Base-by-base conservation (phyloP, 2,797 vertebrate species). In the Spondyliosoma cantharus region DNA sequence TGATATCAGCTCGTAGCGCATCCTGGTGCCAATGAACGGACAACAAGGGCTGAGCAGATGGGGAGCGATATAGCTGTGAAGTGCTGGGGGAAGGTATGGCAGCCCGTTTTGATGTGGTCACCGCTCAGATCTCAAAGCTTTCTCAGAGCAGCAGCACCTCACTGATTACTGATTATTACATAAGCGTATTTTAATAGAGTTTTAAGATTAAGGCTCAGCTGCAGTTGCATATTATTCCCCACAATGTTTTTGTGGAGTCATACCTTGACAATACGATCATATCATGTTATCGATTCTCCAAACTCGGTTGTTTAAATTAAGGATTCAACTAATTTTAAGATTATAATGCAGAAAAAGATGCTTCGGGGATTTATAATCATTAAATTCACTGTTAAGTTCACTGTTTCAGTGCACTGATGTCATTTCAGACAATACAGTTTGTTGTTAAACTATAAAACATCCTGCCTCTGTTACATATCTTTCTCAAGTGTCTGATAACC, bases 1-100 rank as follows among this genome's bases (percentile, higher is more conserved):
- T 77, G 82, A 80, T 78, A 80, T 78, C 63, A 72, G 76, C 62
- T 82, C 65, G 74, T 71, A 27, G 49, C 22, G 59, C 66, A 29
- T 60, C 52, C 76, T 16, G 49, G 16, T 60, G 65, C 68, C 74
- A 84, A 69, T 71, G 57, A 81, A 81, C 42, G 32, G 63, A 73
- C 65, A 72, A 64, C 61, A 78, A 78, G 48, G 53, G 45, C 27
- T 49, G 59, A 80, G 82, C 78, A 83, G 87, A 86, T 71, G 78
- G 59, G 19, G 37, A 45, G 53, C 15, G 61, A 56, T 76, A 20
- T 13, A 49, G 45, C 48, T 85, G 77, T 48, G n/a, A 87, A 71
- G 58, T 27, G 56, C 37, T 64, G 27, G 13, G 45, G 9, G 25
- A 72, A 72, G 68, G 48, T 74, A 22, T 80, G 63, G 67, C 61